Conservation (phyloP, 2,888 invertebrate species). For the Dryomyza anilis region DNA sequence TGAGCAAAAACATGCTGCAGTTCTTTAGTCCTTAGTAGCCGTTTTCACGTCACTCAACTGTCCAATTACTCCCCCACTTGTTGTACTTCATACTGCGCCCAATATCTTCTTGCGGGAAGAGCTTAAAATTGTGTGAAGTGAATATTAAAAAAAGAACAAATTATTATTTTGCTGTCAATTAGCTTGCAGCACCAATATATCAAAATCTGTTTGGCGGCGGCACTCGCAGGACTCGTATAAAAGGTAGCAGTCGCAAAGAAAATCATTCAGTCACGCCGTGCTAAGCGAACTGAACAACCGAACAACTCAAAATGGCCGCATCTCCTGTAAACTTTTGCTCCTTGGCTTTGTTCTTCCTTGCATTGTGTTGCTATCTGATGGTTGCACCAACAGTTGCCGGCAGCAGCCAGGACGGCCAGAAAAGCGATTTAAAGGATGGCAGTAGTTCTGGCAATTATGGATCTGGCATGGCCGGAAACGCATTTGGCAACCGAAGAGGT, state of each 20-base stretch:
- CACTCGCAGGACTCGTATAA: background rate
- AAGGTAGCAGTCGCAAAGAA: background rate
- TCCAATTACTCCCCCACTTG: too few relatives aligned
- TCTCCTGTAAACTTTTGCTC: background rate
- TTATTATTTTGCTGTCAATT: conserved; percentile 6
- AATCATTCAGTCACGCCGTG: conserved; percentile 2
- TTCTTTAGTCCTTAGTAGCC: too few relatives aligned
- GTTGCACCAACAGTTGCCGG: background rate
- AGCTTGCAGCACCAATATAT: too few relatives aligned
- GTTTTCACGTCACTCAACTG: too few relatives aligned
- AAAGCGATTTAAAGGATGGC: conserved; percentile 18
- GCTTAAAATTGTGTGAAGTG: background rate
- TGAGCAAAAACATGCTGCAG: too few relatives aligned
- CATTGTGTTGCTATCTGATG: background rate
- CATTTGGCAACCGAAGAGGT: conserved; percentile 38
- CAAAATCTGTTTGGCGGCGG: too few relatives aligned
- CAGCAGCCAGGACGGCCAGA: background rate
- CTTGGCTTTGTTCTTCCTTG: background rate
- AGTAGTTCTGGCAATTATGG: conserved; percentile 12
- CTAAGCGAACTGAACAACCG: too few relatives aligned
- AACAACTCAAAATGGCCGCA: conserved; percentile 9
- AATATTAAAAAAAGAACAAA: conserved; percentile 3
- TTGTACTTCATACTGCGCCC: too few relatives aligned
- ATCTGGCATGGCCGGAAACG: conserved; percentile 7
- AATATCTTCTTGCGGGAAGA: background rate